Conservation (phyloP, 2,113 vertebrate species). For the Sphyrna mokarran region DNA sequence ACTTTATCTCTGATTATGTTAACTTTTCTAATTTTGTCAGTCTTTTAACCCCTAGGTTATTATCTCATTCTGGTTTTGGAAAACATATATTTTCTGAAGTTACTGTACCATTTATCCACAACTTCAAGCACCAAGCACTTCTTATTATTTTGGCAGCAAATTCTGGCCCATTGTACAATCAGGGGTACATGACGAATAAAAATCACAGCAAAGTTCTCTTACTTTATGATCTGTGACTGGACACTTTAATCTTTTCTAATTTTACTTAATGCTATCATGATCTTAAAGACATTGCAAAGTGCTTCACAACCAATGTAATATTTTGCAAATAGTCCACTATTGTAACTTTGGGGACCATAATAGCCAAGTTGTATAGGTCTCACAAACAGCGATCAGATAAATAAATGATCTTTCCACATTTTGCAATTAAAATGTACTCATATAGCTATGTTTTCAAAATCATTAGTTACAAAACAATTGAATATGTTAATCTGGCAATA, state of each 20-base stretch:
- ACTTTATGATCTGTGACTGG: not conserved
- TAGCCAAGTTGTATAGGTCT: not conserved
- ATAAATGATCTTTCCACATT: not conserved
- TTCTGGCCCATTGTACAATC: not conserved
- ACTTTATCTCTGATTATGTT: too few species aligned
- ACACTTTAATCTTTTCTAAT: not conserved
- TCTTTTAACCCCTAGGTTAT: too few species aligned
- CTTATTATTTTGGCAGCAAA: not conserved
- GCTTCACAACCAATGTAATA: not conserved
- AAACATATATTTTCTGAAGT: not conserved
- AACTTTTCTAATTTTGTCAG: too few species aligned
- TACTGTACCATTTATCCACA: not conserved
- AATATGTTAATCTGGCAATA: not conserved
- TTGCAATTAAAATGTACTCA: not conserved
- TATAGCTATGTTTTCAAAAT: not conserved
- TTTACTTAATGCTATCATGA: not conserved
- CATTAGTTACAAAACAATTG: not conserved
- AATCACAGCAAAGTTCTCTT: not conserved
- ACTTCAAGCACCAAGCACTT: too few species aligned
- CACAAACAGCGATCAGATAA: not conserved
- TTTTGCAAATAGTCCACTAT: not conserved
- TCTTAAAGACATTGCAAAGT: not conserved
- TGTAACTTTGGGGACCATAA: not conserved
- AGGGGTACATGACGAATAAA: not conserved
- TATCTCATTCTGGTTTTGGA: too few species aligned